These are phyloP conservation scores for Bellardia bayeri DNA, from an alignment of 2,888 invertebrate genomes.

Conservation along the genomic window DNA sequence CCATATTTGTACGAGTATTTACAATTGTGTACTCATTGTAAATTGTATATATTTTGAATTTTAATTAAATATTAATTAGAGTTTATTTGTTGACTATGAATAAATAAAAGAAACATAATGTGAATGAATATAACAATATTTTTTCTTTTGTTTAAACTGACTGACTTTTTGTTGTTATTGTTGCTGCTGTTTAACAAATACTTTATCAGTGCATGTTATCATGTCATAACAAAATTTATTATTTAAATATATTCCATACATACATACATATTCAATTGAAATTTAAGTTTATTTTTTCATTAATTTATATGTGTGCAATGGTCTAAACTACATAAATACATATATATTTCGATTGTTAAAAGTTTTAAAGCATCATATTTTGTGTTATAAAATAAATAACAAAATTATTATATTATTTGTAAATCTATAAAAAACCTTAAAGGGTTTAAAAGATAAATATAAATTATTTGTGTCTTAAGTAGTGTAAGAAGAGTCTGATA, in stretches of 20 bases:
- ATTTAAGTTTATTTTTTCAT: not conserved
- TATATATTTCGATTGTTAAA: too few species aligned
- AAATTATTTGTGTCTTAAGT: too few species aligned
- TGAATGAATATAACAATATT: constrained; percentile 29
- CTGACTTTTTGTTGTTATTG: constrained; percentile 9
- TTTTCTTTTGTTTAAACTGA: constrained; percentile 17
- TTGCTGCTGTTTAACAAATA: constrained; percentile 9
- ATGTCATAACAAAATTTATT: constrained; percentile 26
- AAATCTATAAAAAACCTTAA: too few species aligned
- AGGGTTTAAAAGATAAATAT: too few species aligned
- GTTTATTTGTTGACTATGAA: constrained; percentile 59
- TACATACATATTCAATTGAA: not conserved
- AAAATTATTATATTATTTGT: too few species aligned
- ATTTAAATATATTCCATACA: not conserved
- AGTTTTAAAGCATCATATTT: too few species aligned
- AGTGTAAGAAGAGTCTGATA: too few species aligned
- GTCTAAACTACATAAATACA: not conserved
- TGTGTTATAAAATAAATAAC: too few species aligned
- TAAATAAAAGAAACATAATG: constrained; percentile 33
- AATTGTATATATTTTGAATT: constrained; percentile 58
- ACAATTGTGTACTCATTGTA: constrained; percentile 6
- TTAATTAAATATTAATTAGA: constrained; percentile 70
- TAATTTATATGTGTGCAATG: not conserved
- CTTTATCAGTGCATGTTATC: not conserved
- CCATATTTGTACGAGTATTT: not conserved